phyloP scores from a whole-genome alignment of 2,797 vertebrate genomes.

The Phrynocephalus forsythii region DNA sequence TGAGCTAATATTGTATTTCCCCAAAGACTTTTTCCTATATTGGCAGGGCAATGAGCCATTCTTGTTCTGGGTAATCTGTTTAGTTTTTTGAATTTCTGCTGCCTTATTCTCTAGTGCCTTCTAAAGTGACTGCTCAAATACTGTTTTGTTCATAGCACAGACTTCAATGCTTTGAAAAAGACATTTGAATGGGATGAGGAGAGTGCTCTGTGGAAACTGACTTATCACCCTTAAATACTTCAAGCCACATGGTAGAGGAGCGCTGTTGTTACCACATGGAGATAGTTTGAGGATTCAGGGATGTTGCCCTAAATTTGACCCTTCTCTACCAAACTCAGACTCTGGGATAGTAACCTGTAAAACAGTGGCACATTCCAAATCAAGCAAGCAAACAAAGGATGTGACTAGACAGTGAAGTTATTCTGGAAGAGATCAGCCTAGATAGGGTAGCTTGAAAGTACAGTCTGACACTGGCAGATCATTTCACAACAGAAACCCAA shows the following conservation, averaged over 20 bases:
- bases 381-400: too few relatives aligned
- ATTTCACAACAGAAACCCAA: too few relatives aligned
- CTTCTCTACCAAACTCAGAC: too few relatives aligned
- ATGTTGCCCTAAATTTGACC: too few relatives aligned
- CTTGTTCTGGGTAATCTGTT: slow-evolving; percentile 48
- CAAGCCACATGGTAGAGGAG: neutral
- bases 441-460: too few relatives aligned
- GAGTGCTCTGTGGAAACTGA: neutral
- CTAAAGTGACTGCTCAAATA: slow-evolving; percentile 33
- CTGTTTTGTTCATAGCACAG: neutral
- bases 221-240: neutral
- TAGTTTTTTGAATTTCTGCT: slow-evolving; percentile 3
- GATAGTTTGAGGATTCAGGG: too few relatives aligned
- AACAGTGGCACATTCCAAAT: too few relatives aligned
- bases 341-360: too few relatives aligned
- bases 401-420: too few relatives aligned
- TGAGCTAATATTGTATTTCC: slow-evolving; percentile 40
- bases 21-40: neutral
- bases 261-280: neutral
- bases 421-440: too few relatives aligned
- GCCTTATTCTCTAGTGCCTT: slow-evolving; percentile 3
- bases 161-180: slow-evolving; percentile 4
- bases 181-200: slow-evolving; percentile 9
- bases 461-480: too few relatives aligned
- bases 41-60: slow-evolving; percentile 44